Base-by-base conservation (phyloP, 2,797 vertebrate genomes). In the Sebastes minor region DNA sequence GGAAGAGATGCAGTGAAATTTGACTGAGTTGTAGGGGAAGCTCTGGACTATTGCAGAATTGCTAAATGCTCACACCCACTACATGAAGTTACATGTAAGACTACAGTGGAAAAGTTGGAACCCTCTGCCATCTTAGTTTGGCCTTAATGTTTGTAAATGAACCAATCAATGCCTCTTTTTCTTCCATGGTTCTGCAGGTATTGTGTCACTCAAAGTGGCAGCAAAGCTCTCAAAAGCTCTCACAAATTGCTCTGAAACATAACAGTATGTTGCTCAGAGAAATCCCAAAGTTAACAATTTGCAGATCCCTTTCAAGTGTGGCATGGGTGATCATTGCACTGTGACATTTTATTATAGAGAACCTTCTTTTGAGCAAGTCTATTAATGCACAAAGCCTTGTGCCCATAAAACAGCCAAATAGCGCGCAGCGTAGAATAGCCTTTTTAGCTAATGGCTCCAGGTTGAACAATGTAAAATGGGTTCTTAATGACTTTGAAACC, bases 391-490 rank as follows among this genome's bases (percentile, higher is more conserved):
- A 59, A 61, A 60, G 60, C 64, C 70, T 65, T 66, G 53, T 84
- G 78, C 23, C 35, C 8, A 27, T 81, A 35, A 73, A 84, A 72
- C 79, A 74, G 76, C 76, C 71, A 61, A 52, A 38, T 70, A 74
- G 68, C 8, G 23, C 53, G 60, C 55, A 2, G 67, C 27, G 75
- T 81, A 55, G 89, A 92, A 87, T 79, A 84, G 80, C 83, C 80
- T 76, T 76, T 76, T 75, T 61, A 38, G 73, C 81, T 91, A 85
- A 92, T 88, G 81, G 82, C 81, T 80, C 53, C 78, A 69, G 71
- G 92, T 94, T 87, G 80, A 88, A 93, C 80, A 89, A 89, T 89
- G 87, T 90, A 74, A 89, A 90, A 93, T 93, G 74, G 81, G 80
- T 89, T 85, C 85, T 74, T 84, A 88, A 89, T 89, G 87, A 90